phyloP scores from a whole-genome alignment of 2,113 vertebrate genomes.

The Camelus bactrianus region DNA sequence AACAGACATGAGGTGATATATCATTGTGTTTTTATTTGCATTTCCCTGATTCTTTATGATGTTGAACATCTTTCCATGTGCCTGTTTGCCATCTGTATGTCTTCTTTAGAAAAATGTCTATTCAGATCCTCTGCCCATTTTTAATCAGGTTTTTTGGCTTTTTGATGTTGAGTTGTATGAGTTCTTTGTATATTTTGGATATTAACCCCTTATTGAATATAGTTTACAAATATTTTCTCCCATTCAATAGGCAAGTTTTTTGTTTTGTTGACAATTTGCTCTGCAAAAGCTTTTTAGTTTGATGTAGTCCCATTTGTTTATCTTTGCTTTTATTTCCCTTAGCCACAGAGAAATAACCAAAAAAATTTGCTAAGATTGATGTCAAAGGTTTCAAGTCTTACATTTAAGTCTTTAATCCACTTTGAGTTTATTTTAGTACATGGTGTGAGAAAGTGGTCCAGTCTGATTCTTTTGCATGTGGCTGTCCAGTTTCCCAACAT shows the following conservation, averaged over 20 bases:
- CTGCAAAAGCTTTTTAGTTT: neutral
- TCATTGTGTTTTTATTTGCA: neutral
- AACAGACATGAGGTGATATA: neutral
- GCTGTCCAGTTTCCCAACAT: neutral
- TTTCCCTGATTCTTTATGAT: neutral
- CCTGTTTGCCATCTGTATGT: neutral
- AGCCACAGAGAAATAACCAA: neutral
- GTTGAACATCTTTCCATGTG: neutral
- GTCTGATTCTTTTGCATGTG: neutral
- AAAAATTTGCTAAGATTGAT: neutral
- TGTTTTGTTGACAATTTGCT: neutral
- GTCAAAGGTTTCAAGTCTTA: neutral
- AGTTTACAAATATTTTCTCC: neutral
- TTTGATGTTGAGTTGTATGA: neutral
- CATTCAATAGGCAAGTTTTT: neutral
- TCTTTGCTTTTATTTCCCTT: neutral
- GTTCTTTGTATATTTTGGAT: neutral
- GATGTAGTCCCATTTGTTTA: neutral
- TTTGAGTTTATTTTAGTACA: neutral
- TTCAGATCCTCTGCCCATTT: neutral
- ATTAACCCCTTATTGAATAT: neutral
- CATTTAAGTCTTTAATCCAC: neutral
- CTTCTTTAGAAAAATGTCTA: neutral
- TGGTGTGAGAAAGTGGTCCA: neutral
- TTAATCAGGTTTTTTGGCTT: neutral